Evolutionary conservation across 2,113 vertebrate species (phyloP).

Genomic region (Anseranas semipalmata): DNA sequence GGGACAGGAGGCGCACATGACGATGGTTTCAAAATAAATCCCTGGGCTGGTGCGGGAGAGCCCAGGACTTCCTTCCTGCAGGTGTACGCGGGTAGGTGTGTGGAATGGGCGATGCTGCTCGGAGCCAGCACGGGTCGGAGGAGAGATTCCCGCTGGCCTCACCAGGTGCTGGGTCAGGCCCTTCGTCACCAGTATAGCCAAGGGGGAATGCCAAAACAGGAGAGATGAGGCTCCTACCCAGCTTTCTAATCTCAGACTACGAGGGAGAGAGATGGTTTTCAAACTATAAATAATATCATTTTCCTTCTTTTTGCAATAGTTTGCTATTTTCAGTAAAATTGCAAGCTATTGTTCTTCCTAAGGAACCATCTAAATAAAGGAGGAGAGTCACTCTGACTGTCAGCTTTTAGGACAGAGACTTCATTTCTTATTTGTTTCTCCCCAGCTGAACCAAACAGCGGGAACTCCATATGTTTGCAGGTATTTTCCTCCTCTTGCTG

Average conservation of each 20-base stretch:
- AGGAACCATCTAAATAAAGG: neutral
- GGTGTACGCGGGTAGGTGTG: neutral
- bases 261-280: neutral
- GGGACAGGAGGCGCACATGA: rapidly evolving
- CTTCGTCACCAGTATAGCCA: no score
- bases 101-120: neutral
- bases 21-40: neutral
- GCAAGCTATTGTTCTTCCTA: neutral
- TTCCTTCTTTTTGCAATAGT: neutral
- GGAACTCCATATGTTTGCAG: neutral
- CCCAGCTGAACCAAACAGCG: neutral
- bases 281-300: neutral
- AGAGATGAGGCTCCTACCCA: neutral
- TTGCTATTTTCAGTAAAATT: neutral
- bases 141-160: neutral
- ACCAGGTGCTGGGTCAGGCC: neutral
- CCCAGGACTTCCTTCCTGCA: neutral
- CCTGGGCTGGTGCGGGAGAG: neutral
- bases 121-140: neutral
- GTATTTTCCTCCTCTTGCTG: neutral
- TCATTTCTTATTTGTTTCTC: neutral
- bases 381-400: neutral
- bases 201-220: neutral
- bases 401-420: neutral
- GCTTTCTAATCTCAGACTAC: neutral